Conservation (phyloP, 2,113 vertebrate genomes). For the Tupaia chinensis region DNA sequence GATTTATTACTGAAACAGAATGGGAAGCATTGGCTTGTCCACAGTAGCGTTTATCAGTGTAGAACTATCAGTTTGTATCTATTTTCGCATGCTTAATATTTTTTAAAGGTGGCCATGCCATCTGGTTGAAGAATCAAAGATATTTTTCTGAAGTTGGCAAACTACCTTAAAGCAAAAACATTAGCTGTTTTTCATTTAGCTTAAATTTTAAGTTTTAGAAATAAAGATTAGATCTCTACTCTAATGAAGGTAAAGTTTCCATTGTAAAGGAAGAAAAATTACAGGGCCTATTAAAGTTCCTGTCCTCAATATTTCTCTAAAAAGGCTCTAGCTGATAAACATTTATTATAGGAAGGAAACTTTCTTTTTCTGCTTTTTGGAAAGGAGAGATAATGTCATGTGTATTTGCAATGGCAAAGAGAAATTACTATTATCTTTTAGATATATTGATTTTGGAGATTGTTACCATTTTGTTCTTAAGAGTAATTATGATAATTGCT, state of each 20-base stretch:
- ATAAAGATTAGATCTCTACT: conserved; percentile 52
- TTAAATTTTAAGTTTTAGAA: conserved; percentile 69
- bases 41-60: conserved; percentile 79
- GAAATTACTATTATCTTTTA: conserved; percentile 24
- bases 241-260: conserved; percentile 50
- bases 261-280: neutral
- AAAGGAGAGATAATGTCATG: neutral
- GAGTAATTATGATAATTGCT: conserved; percentile 1
- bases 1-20: conserved; percentile 86
- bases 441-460: neutral
- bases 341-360: neutral
- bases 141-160: conserved; percentile 78
- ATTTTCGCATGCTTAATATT: conserved; percentile 77
- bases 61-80: conserved; percentile 74
- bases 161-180: conserved; percentile 79
- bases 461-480: conserved; percentile 39
- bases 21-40: conserved; percentile 81
- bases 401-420: neutral
- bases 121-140: conserved; percentile 73
- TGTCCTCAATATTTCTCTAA: neutral
- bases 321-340: neutral
- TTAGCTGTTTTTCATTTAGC: conserved; percentile 71
- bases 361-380: neutral
- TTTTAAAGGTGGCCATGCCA: conserved; percentile 81
- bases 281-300: neutral